phyloP scores from a whole-genome alignment of 2,113 vertebrate genomes.

The Cavia aperea region DNA sequence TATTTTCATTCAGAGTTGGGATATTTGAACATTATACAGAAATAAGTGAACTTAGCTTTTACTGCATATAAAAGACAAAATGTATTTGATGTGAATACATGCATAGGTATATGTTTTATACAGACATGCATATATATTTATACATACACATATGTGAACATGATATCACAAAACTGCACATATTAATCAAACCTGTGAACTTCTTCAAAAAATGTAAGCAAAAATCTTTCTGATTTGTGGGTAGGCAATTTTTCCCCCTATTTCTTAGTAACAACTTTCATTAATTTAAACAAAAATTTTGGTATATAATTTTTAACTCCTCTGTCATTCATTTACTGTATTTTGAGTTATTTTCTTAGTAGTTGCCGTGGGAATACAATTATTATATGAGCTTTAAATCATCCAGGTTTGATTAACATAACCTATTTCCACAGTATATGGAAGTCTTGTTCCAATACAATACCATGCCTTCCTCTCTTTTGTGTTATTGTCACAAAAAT shows the following conservation, averaged over 20 bases:
- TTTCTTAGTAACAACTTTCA: neutral
- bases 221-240: neutral
- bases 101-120: too few species aligned
- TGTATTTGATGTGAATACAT: neutral
- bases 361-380: slow-evolving; percentile 4
- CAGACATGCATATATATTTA: neutral
- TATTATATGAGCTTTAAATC: neutral
- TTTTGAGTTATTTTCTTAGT: neutral
- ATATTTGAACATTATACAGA: neutral
- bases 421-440: neutral
- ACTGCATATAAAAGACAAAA: neutral
- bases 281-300: neutral
- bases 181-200: neutral
- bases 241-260: neutral
- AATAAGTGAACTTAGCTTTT: neutral
- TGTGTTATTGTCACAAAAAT: neutral
- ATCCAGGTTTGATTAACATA: neutral
- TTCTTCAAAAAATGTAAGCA: neutral
- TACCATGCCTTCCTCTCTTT: neutral
- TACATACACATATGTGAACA: neutral
- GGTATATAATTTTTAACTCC: neutral
- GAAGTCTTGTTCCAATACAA: neutral
- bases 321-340: neutral
- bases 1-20: neutral
- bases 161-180: neutral